These are phyloP conservation scores for Todiramphus chloris DNA, from an alignment of 2,113 vertebrate species.

Conservation along the genomic window DNA sequence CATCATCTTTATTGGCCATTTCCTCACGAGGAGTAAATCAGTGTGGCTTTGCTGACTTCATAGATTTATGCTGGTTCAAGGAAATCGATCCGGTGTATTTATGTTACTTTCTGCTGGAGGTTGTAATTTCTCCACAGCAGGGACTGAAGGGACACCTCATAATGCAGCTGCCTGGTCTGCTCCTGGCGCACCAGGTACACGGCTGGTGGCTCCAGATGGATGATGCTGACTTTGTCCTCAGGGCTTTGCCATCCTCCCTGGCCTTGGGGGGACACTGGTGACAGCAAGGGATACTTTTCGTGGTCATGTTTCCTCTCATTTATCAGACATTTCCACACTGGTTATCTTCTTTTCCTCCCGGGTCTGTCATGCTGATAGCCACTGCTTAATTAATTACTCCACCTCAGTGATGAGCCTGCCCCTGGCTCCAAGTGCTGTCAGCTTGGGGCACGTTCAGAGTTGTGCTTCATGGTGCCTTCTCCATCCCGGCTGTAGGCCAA, in stretches of 20 bases:
- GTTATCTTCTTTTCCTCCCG: background rate
- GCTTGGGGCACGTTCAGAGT: rapidly evolving
- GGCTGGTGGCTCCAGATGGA: background rate
- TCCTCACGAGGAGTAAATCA: background rate
- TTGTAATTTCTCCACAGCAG: background rate
- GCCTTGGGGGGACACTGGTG: background rate
- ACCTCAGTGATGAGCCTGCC: background rate
- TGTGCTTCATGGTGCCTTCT: background rate
- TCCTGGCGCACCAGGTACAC: rapidly evolving
- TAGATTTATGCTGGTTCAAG: background rate
- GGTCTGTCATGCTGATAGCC: background rate
- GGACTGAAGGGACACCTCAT: background rate
- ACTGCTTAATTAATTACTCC: background rate
- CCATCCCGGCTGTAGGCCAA: rapidly evolving
- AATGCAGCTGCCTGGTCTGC: background rate
- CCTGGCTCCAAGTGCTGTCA: background rate
- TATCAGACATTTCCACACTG: background rate
- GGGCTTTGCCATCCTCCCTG: background rate
- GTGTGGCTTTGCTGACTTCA: background rate
- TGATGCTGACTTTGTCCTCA: background rate
- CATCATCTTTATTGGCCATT: background rate
- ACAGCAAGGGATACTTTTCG: background rate
- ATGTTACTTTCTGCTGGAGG: background rate
- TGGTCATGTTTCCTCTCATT: background rate
- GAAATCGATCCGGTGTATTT: background rate